phyloP scores from a whole-genome alignment of 2,888 invertebrate genomes.

The Caenorhabditis sinica region DNA sequence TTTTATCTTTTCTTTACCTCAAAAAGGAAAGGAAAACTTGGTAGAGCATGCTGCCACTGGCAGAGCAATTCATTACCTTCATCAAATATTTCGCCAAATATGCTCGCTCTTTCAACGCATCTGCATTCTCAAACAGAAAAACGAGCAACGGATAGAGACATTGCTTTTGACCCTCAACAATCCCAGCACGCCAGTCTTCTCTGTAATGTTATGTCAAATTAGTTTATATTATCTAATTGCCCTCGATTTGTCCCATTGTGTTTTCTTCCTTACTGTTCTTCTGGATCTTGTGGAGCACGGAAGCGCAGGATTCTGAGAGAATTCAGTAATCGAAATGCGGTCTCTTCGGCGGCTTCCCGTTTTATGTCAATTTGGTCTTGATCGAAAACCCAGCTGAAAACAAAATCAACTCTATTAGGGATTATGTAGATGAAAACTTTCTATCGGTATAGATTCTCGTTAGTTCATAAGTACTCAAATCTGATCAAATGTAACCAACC shows the following conservation, averaged over 20 bases:
- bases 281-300: conserved; percentile 87
- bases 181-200: conserved; percentile 87
- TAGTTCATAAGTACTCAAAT: no score
- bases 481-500: no score
- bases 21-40: conserved; percentile 7
- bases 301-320: conserved; percentile 90
- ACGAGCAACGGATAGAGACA: conserved; percentile 90
- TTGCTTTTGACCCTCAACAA: conserved; percentile 89
- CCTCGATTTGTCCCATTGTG: conserved; percentile 17
- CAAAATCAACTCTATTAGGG: no score
- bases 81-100: conserved; percentile 88
- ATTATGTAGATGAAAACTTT: no score
- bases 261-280: conserved; percentile 80
- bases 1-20: background rate
- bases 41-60: background rate
- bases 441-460: no score
- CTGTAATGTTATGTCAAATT: conserved; percentile 83
- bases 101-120: conserved; percentile 90
- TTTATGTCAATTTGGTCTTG: conserved; percentile 88
- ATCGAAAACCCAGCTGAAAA: conserved; percentile 71
- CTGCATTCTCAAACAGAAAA: conserved; percentile 90
- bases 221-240: conserved; percentile 27
- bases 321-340: conserved; percentile 88
- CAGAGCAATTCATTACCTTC: conserved; percentile 67
- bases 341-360: conserved; percentile 89